Percentiles rank a stretch among this genome's conserved stretches.
phyloP scores from a whole-genome alignment of 2,113 vertebrate species.

The Mobula birostris region DNA sequence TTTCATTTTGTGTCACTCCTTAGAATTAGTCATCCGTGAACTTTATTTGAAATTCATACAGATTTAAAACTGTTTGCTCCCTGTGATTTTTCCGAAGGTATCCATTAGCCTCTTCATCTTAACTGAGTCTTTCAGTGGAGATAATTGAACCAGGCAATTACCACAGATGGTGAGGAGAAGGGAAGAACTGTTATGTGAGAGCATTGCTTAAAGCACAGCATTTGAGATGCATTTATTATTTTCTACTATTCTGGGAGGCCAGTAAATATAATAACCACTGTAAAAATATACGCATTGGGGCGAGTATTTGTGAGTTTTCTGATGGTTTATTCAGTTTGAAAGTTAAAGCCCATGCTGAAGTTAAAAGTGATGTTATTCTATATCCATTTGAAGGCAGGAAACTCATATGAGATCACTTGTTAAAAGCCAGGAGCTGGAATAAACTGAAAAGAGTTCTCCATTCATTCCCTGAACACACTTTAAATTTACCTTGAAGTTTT shows the following conservation, averaged over 20 bases:
- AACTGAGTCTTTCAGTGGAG: neutral
- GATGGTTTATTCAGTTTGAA: neutral
- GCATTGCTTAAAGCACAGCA: neutral
- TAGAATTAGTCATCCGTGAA: neutral
- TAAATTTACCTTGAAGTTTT: neutral
- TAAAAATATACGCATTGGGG: neutral
- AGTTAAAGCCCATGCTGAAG: neutral
- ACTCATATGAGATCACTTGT: neutral
- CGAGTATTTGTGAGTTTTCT: neutral
- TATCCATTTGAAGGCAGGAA: slow-evolving; percentile 1
- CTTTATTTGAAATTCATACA: neutral
- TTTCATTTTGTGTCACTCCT: neutral
- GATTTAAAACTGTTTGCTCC: neutral
- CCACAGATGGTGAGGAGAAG: neutral
- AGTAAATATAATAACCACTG: neutral
- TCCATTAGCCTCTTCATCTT: neutral
- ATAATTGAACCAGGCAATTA: neutral
- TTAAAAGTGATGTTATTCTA: neutral
- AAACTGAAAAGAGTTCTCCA: slow-evolving; percentile 9
- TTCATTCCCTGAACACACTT: neutral
- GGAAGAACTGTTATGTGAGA: too few relatives aligned
- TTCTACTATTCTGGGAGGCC: neutral
- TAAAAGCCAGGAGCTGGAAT: neutral
- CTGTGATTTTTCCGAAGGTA: neutral
- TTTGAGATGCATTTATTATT: neutral